phyloP scores from a whole-genome alignment of 35 echinoderm and acorn worm genomes.

The Apostichopus californicus region DNA sequence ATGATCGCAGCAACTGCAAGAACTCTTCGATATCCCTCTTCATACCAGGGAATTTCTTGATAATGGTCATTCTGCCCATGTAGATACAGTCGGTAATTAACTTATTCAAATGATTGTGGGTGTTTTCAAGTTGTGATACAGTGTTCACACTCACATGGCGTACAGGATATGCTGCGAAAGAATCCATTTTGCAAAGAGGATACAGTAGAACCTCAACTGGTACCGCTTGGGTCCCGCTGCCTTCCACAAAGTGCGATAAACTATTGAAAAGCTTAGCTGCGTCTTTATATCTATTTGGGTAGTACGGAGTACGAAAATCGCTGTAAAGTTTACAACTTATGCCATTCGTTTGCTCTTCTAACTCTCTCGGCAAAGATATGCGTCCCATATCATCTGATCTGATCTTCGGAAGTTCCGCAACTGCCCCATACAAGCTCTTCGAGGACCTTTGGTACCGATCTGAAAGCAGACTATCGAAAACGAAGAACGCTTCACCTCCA shows the following conservation, averaged over 20 bases:
- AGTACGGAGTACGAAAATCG: conserved; percentile 35
- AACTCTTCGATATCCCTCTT: conserved; percentile 35
- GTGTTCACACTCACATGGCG: background rate
- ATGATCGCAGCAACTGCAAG: conserved; percentile 6
- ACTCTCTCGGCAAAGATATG: background rate
- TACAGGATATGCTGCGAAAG: background rate
- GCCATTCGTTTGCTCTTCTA: background rate
- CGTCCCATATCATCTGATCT: background rate
- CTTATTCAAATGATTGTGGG: background rate
- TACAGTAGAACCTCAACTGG: conserved; percentile 25
- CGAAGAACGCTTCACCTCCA: conserved; percentile 30
- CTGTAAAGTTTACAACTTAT: conserved; percentile 41
- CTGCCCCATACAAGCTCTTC: background rate
- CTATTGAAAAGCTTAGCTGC: conserved; percentile 28
- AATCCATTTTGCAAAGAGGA: conserved; percentile 22
- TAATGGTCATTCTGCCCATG: background rate
- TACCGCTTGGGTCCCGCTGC: background rate
- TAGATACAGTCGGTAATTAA: background rate
- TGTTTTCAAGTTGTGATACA: background rate
- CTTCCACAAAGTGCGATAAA: conserved; percentile 34
- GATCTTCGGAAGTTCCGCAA: background rate
- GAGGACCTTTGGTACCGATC: background rate
- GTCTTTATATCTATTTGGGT: conserved; percentile 5
- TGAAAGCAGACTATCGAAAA: background rate
- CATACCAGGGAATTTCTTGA: conserved; percentile 7